A percentile compares a stretch with the other conserved stretches of the same genome.
Conservation (phyloP, 2,113 vertebrate genomes). For the Lasiurus borealis region DNA sequence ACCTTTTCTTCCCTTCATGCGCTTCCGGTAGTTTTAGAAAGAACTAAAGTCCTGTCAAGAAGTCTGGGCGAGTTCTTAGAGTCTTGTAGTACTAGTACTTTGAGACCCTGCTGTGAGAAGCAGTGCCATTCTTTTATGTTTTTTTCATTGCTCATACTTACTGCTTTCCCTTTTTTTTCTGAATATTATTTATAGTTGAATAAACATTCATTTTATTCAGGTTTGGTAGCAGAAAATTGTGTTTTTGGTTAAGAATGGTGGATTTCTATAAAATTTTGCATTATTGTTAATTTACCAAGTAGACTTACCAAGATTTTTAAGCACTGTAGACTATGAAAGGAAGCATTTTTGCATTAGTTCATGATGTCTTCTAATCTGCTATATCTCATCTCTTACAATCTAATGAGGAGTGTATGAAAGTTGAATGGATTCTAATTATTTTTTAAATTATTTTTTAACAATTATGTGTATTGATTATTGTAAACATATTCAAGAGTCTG, state of each 20-base stretch:
- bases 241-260: not conserved
- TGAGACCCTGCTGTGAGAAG: not conserved
- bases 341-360: constrained; percentile 21
- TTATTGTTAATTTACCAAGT: not conserved
- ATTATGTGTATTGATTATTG: not conserved
- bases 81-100: not conserved
- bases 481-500: constrained; percentile 31
- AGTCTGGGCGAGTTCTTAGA: not conserved
- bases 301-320: not conserved
- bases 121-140: not conserved
- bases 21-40: constrained; percentile 14
- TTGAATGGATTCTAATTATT: not conserved
- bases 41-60: not conserved
- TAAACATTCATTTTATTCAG: constrained; percentile 27
- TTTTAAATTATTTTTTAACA: constrained; percentile 21
- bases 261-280: constrained; percentile 3
- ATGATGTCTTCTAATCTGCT: not conserved
- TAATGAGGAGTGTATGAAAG: constrained; percentile 36
- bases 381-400: not conserved
- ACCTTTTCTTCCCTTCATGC: not conserved
- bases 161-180: not conserved
- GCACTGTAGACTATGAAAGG: not conserved
- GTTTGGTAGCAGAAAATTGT: not conserved
- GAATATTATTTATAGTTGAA: not conserved
- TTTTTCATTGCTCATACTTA: not conserved